Evolutionary conservation across 2,888 invertebrate species (phyloP).

Genomic region (Liopterus haemorrhoidalis): DNA sequence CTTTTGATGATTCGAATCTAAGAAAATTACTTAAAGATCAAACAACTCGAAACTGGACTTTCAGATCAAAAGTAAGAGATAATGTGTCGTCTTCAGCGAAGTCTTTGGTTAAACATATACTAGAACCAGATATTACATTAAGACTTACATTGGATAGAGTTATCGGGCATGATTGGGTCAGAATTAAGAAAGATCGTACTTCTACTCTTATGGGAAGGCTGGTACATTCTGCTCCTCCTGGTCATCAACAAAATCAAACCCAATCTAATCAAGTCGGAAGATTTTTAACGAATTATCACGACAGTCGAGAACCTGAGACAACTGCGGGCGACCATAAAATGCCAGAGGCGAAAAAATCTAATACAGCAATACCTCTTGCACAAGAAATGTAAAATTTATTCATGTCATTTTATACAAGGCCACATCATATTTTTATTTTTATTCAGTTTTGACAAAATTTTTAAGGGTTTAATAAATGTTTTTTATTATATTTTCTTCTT

Average conservation of each 20-base stretch:
- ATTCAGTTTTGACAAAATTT: no score
- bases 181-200: constrained; percentile 56
- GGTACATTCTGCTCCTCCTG: constrained; percentile 56
- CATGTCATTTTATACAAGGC: no score
- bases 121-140: constrained; percentile 78
- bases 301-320: constrained; percentile 17
- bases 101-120: constrained; percentile 68
- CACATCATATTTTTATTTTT: no score
- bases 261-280: constrained; percentile 1
- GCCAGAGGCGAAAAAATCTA: constrained; percentile 44
- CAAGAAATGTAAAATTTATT: no score
- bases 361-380: constrained; percentile 38
- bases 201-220: constrained; percentile 55
- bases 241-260: constrained; percentile 33
- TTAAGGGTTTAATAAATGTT: no score
- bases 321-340: constrained; percentile 44
- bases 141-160: constrained; percentile 71
- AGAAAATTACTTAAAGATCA: constrained; percentile 79
- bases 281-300: not conserved
- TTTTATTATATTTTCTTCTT: no score
- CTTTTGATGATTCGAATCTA: constrained; percentile 83
- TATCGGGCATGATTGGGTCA: constrained; percentile 69
- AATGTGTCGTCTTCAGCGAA: constrained; percentile 65
- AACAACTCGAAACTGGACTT: constrained; percentile 72
- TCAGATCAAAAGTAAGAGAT: constrained; percentile 65